Percentiles rank a stretch among this genome's conserved stretches.
These are phyloP conservation scores for Microctonus brassicae DNA, from an alignment of 2,888 invertebrate species.

Conservation along the genomic window DNA sequence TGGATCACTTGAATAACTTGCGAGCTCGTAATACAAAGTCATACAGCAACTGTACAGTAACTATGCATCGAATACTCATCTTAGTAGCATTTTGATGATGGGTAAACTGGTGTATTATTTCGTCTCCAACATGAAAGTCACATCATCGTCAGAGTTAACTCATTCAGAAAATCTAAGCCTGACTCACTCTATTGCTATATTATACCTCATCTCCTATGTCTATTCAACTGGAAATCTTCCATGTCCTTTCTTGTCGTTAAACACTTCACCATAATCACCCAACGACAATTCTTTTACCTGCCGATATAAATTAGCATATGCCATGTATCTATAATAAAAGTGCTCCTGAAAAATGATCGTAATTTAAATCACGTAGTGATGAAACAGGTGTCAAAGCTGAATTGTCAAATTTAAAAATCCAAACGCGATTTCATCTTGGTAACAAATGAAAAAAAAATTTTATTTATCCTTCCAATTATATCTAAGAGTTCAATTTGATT, in stretches of 20 bases:
- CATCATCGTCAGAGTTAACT: neutral
- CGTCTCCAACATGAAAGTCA: neutral
- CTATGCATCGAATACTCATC: constrained; percentile 3
- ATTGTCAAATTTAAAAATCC: neutral
- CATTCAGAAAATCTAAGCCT: neutral
- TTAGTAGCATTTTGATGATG: neutral
- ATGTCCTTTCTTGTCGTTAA: neutral
- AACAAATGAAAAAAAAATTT: too few species aligned
- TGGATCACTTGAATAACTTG: constrained; percentile 35
- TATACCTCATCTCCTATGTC: neutral
- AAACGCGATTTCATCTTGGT: too few species aligned
- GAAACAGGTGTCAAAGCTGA: neutral
- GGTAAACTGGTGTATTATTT: neutral
- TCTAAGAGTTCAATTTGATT: neutral
- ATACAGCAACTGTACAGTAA: neutral
- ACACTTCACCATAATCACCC: neutral
- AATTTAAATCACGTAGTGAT: neutral
- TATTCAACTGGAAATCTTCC: neutral
- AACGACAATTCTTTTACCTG: neutral
- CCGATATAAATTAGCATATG: too few species aligned
- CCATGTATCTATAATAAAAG: neutral
- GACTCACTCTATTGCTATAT: neutral
- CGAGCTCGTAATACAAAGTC: neutral
- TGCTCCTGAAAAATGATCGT: neutral
- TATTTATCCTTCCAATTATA: too few species aligned